These are phyloP conservation scores for Drosophila recens DNA, from an alignment of 2,888 invertebrate species.

Conservation along the genomic window DNA sequence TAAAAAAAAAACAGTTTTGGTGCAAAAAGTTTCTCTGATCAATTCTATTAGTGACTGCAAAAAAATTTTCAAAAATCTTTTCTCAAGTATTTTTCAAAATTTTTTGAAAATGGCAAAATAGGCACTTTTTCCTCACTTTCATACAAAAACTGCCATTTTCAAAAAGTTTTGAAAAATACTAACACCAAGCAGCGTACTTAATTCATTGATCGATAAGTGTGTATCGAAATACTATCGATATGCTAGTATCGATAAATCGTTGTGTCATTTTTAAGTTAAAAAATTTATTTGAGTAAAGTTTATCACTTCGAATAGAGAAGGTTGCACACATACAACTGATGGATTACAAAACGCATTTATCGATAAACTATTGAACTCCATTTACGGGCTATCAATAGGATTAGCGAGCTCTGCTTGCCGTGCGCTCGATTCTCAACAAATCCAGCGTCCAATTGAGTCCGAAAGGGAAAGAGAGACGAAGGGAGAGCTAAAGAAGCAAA, in stretches of 20 bases:
- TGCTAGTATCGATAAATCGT: not conserved
- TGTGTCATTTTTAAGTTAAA: too few species aligned
- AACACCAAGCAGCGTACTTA: too few species aligned
- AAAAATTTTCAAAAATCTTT: too few species aligned
- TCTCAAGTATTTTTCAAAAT: too few species aligned
- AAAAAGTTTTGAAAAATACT: too few species aligned
- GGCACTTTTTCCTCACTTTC: too few species aligned
- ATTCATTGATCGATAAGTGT: not conserved
- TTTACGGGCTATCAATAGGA: conserved; percentile 15
- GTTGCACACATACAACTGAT: not conserved
- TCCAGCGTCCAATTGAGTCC: conserved; percentile 37
- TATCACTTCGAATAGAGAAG: not conserved
- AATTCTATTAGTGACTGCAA: too few species aligned
- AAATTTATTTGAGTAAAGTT: not conserved
- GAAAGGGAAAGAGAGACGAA: not conserved
- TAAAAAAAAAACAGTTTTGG: too few species aligned
- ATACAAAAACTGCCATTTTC: too few species aligned
- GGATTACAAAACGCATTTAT: not conserved
- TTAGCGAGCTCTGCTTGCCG: conserved; percentile 13
- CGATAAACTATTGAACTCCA: conserved; percentile 17
- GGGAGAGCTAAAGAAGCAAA: not conserved
- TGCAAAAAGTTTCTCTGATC: too few species aligned
- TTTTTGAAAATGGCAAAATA: too few species aligned
- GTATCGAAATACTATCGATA: not conserved
- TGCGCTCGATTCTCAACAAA: conserved; percentile 27